phyloP scores from a whole-genome alignment of 2,797 vertebrate species.

The Ctenochaetus hawaiiensis region DNA sequence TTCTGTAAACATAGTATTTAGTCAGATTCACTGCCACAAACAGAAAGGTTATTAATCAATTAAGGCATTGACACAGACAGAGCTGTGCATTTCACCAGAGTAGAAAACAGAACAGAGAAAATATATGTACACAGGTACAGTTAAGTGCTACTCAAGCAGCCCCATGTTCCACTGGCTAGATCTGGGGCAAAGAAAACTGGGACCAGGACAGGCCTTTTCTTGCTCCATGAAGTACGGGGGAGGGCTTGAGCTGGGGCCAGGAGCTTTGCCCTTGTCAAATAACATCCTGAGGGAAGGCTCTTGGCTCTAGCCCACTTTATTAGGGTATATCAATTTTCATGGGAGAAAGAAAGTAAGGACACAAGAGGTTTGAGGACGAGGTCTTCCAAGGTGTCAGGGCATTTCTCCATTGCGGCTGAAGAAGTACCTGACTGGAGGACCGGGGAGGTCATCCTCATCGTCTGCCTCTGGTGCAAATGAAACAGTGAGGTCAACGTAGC shows the following conservation, averaged over 20 bases:
- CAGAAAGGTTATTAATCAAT: slow-evolving; percentile 72
- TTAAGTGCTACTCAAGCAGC: slow-evolving; percentile 83
- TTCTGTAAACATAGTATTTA: slow-evolving; percentile 68
- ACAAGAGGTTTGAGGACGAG: slow-evolving; percentile 67
- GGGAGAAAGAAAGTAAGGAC: slow-evolving; percentile 69
- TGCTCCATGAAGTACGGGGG: slow-evolving; percentile 50
- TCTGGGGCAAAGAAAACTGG: slow-evolving; percentile 52
- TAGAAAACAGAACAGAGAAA: slow-evolving; percentile 80
- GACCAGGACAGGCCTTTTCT: slow-evolving; percentile 52
- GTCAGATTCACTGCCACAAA: slow-evolving; percentile 68
- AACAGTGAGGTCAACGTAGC: slow-evolving; percentile 96
- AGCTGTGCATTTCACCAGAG: slow-evolving; percentile 80
- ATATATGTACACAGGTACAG: slow-evolving; percentile 85
- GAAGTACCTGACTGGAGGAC: slow-evolving; percentile 96
- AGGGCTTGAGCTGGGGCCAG: slow-evolving; percentile 44
- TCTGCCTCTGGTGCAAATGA: slow-evolving; percentile 95
- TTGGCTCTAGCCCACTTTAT: slow-evolving; percentile 13
- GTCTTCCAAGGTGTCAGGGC: slow-evolving; percentile 64
- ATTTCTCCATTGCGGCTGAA: slow-evolving; percentile 87
- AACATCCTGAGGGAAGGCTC: too few species aligned
- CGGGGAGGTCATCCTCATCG: slow-evolving; percentile 95
- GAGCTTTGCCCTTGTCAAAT: slow-evolving; percentile 22
- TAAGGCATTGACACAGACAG: slow-evolving; percentile 86
- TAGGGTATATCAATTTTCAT: slow-evolving; percentile 61
- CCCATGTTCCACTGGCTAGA: slow-evolving; percentile 73